phyloP scores from a whole-genome alignment of 2,888 invertebrate genomes.

The Argyra leucocephala region DNA sequence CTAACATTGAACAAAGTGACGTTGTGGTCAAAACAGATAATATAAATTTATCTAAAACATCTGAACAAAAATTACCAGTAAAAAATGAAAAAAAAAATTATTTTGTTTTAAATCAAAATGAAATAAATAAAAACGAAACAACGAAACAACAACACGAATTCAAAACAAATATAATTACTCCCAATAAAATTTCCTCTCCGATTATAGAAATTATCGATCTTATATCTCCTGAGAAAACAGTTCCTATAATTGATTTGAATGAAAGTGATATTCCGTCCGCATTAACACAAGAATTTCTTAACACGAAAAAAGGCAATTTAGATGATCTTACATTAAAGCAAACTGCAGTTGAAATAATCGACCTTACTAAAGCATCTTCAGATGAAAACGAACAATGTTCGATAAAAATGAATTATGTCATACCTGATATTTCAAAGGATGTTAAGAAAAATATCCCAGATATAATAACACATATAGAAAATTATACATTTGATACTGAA shows the following conservation, averaged over 20 bases:
- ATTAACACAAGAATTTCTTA: slow-evolving; percentile 23
- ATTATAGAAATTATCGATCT: slow-evolving; percentile 41
- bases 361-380: slow-evolving; percentile 30
- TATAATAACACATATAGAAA: slow-evolving; percentile 37
- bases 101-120: slow-evolving; percentile 40
- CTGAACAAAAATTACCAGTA: slow-evolving; percentile 37
- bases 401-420: slow-evolving; percentile 21
- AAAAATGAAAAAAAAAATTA: slow-evolving; percentile 40
- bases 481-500: slow-evolving; percentile 21
- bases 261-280: slow-evolving; percentile 31
- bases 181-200: slow-evolving; percentile 28
- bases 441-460: slow-evolving; percentile 39
- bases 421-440: slow-evolving; percentile 38
- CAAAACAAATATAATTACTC: slow-evolving; percentile 25
- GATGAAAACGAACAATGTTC: slow-evolving; percentile 22
- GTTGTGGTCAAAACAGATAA: slow-evolving; percentile 24
- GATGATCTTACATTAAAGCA: slow-evolving; percentile 15
- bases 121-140: slow-evolving; percentile 39
- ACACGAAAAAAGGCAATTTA: slow-evolving; percentile 22
- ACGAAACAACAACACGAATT: slow-evolving; percentile 18
- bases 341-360: slow-evolving; percentile 27
- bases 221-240: slow-evolving; percentile 37
- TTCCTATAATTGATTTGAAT: slow-evolving; percentile 36
- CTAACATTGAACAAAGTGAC: neutral
- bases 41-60: slow-evolving; percentile 37